Conservation (phyloP, 2,888 invertebrate species). For the Cerastis leucographa region DNA sequence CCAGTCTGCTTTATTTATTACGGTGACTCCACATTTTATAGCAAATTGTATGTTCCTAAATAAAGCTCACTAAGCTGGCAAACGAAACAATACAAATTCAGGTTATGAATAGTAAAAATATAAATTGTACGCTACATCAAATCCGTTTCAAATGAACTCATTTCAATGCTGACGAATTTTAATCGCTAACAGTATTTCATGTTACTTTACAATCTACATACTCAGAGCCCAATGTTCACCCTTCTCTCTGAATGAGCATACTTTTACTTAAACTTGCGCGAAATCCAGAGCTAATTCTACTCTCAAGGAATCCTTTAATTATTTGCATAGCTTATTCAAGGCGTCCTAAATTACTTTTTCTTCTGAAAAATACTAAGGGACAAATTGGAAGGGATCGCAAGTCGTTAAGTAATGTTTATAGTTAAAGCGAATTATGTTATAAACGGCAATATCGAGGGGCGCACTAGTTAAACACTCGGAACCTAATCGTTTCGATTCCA, state of each 20-base stretch:
- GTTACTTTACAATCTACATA: constrained; percentile 21
- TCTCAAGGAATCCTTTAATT: constrained; percentile 59
- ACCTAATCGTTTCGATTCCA: constrained; percentile 79
- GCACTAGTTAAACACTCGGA: constrained; percentile 73
- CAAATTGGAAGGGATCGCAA: constrained; percentile 57
- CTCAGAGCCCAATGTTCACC: constrained; percentile 8
- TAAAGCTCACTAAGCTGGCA: constrained; percentile 29
- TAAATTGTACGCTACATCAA: constrained; percentile 43
- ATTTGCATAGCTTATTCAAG: constrained; percentile 60
- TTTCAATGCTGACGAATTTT: constrained; percentile 39
- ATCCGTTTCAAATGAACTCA: constrained; percentile 30
- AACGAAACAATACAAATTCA: constrained; percentile 35
- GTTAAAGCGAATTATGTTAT: constrained; percentile 64
- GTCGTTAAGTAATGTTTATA: constrained; percentile 62
- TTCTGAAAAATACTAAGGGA: constrained; percentile 52
- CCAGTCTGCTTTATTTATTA: constrained; percentile 60
- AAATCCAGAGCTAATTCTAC: constrained; percentile 45
- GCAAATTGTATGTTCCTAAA: constrained; percentile 35
- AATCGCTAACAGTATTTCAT: constrained; percentile 30
- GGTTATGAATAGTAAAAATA: constrained; percentile 43
- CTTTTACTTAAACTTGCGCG: constrained; percentile 32
- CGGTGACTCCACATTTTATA: constrained; percentile 49
- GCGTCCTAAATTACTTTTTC: constrained; percentile 55
- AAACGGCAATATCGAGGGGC: constrained; percentile 66
- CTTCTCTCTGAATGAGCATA: constrained; percentile 33